Evolutionary conservation across 2,888 invertebrate species (phyloP).

Genomic region (Parnassius mnemosyne): DNA sequence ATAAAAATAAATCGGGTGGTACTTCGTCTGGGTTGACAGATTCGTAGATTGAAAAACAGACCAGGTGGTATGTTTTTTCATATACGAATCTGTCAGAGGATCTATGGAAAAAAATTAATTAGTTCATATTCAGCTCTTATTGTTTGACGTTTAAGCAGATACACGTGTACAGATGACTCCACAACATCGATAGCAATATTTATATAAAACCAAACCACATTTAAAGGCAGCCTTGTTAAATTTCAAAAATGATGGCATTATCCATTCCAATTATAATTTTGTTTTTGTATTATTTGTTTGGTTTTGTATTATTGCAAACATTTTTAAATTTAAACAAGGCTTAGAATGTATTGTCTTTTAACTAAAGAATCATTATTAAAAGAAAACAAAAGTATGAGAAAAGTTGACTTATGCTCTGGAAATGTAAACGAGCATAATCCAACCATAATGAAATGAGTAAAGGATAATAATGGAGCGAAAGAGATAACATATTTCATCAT

Average conservation of each 20-base stretch:
- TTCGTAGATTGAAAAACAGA: no score
- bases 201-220: not conserved
- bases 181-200: slow-evolving; percentile 14
- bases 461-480: slow-evolving; percentile 24
- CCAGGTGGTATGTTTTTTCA: no score
- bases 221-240: not conserved
- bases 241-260: slow-evolving; percentile 9
- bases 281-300: no score
- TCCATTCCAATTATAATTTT: no score
- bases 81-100: no score
- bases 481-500: slow-evolving; percentile 26
- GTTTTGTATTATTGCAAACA: slow-evolving; percentile 5
- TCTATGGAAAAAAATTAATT: no score
- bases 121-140: no score
- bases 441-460: slow-evolving; percentile 22
- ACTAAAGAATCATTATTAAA: not conserved
- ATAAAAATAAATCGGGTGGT: no score
- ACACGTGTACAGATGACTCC: not conserved
- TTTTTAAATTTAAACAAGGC: slow-evolving; percentile 2
- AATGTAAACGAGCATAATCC: slow-evolving; percentile 3
- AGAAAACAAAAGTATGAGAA: slow-evolving; percentile 1
- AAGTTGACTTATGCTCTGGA: slow-evolving; percentile 8
- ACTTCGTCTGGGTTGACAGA: no score
- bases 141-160: no score
- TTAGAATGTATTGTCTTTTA: not conserved